Evolutionary conservation across 2,797 vertebrate species (phyloP), one percentile per base, ranked within the genome.

Genomic region (Liasis olivaceus): DNA sequence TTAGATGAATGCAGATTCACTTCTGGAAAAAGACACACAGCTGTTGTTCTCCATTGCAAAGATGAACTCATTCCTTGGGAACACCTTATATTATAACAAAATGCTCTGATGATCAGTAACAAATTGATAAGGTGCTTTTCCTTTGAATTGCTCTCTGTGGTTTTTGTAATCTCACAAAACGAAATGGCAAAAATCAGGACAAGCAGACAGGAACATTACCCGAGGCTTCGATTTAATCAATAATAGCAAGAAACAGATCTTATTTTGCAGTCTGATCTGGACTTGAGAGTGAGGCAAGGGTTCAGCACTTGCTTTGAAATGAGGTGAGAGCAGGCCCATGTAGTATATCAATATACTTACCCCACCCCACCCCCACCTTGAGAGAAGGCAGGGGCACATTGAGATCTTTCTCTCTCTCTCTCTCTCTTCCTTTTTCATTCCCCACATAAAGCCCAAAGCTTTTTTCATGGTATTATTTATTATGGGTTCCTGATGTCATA

Each of bases 1-100:
- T 20, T 59, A 87, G 54, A 92, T 92, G 93, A 92, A 93, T 58
- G 63, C 15, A 88, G 77, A 90, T 84, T 47, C 86, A 72, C 51
- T 58, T 91, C 91, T 94, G 63, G 20, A 92, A 90, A 14, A 84
- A 89, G 87, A 77, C 51, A 22, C 28, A 63, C 36, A 58, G 15
- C 72, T 93, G 42, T 56, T 88, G 90, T 59, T 72, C 59, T 42
- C 64, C 31, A 15, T 31, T 91, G 56, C 72, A 62, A 90, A 92
- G 14, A 81, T n/a, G 15, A n/a, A 31, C 12, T 28, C 77, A 89
- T 56, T 69, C 89, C 2, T 91, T 89, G 90, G 90, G 90, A 90
- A 90, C 54, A 24, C 7, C 24, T 42, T 69, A 3, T 60, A 54
- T 92, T 81, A 4, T 54, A 88, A 77, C 66, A 54, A 91, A 92